Percentiles rank a stretch among this genome's conserved stretches.
Evolutionary conservation across 2,888 invertebrate genomes (phyloP).

Genomic region (Apamea anceps): DNA sequence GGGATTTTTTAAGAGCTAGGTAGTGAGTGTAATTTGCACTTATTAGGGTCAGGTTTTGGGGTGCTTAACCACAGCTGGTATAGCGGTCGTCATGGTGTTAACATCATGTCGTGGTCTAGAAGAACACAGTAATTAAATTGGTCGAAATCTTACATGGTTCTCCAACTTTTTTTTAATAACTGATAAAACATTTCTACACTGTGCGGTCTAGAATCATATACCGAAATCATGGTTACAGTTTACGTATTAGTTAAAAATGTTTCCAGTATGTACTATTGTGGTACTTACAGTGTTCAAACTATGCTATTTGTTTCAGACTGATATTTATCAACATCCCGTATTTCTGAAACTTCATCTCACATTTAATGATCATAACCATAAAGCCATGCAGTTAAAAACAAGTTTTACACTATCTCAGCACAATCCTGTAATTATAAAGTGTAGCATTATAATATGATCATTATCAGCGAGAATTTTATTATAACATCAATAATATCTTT

Average conservation of each 20-base stretch:
- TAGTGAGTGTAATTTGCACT: not conserved
- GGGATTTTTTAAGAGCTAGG: not conserved
- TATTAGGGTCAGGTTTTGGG: no score
- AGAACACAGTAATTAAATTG: not conserved
- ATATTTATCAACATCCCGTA: not conserved
- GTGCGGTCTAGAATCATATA: not conserved
- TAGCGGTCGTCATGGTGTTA: not conserved
- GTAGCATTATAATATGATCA: slow-evolving; percentile 19
- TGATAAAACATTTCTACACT: no score
- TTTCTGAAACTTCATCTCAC: not conserved
- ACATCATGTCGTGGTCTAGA: not conserved
- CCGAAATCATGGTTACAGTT: no score
- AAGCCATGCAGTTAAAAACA: slow-evolving; percentile 9
- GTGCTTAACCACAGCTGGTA: no score
- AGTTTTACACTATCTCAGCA: slow-evolving; percentile 10
- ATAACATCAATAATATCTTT: slow-evolving; percentile 30
- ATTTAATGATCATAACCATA: slow-evolving; percentile 7
- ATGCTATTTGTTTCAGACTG: no score
- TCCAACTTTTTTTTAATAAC: not conserved
- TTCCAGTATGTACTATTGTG: no score
- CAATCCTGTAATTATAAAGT: slow-evolving; percentile 11
- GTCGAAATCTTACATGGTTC: no score
- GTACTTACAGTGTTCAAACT: not conserved
- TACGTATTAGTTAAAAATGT: no score
- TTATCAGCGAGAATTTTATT: slow-evolving; percentile 7